Conservation (phyloP, 2,797 vertebrate species). For the Crocodylus rhombifer region DNA sequence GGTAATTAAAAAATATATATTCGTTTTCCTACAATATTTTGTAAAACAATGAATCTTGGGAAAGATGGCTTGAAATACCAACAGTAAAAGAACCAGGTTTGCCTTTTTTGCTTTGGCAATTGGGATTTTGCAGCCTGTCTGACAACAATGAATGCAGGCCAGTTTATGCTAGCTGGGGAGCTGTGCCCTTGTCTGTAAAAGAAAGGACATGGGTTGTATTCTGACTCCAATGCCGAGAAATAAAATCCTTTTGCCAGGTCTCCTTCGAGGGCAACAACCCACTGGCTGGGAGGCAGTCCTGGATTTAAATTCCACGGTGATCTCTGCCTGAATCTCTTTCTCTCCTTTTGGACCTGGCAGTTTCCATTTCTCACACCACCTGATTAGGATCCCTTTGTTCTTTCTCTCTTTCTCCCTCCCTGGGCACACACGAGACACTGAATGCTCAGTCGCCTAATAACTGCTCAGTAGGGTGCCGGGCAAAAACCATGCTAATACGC, state of each 20-base stretch:
- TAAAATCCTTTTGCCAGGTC: not conserved
- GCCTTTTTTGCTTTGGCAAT: not conserved
- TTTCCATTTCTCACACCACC: not conserved
- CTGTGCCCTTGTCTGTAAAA: not conserved
- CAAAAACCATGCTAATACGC: too few species aligned
- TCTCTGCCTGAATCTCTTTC: not conserved
- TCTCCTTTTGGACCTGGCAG: fast-evolving
- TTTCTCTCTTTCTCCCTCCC: not conserved
- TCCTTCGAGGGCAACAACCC: not conserved
- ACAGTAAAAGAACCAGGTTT: not conserved
- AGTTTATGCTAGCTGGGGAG: not conserved
- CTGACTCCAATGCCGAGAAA: not conserved
- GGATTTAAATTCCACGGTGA: not conserved
- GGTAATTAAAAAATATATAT: not conserved
- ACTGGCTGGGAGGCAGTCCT: not conserved
- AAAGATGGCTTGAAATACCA: not conserved
- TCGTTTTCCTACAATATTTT: not conserved
- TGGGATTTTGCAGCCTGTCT: not conserved
- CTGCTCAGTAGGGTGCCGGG: too few species aligned
- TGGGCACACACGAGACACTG: not conserved
- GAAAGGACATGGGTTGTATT: not conserved
- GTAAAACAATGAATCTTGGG: not conserved
- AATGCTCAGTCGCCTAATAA: too few species aligned
- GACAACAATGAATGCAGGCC: not conserved
- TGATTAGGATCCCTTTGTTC: not conserved